These are phyloP conservation scores for Diarsia dahlii DNA, from an alignment of 2,888 invertebrate genomes.

Conservation along the genomic window DNA sequence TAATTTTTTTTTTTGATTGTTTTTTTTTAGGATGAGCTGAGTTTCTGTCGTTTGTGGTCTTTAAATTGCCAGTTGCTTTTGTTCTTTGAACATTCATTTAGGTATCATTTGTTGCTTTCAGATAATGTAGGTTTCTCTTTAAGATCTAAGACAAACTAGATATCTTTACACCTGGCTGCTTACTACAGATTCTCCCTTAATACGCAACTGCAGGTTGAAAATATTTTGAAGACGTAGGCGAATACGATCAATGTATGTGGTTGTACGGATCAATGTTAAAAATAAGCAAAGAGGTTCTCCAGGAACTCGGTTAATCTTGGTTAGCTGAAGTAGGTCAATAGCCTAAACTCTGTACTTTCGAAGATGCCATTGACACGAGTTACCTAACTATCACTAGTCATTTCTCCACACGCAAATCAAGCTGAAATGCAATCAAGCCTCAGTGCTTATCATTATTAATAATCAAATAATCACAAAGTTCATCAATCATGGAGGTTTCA, in stretches of 20 bases:
- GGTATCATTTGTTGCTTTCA: neutral
- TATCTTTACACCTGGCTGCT: neutral
- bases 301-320: neutral
- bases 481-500: slow-evolving; percentile 59
- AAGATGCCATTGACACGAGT: neutral
- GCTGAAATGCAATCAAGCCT: slow-evolving; percentile 39
- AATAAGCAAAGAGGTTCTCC: neutral
- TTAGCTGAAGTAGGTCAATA: too few species aligned
- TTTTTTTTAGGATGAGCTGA: slow-evolving; percentile 29
- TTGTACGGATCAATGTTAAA: neutral
- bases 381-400: slow-evolving; percentile 16
- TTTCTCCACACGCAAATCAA: slow-evolving; percentile 10
- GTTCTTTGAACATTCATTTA: neutral
- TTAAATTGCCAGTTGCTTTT: neutral
- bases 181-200: neutral
- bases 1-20: slow-evolving; percentile 2
- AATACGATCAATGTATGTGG: neutral
- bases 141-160: neutral
- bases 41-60: neutral
- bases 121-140: neutral
- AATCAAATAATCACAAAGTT: slow-evolving; percentile 15
- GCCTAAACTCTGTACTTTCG: slow-evolving; percentile 22
- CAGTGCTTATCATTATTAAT: slow-evolving; percentile 38
- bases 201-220: neutral
- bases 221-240: neutral